Evolutionary conservation across 2,888 invertebrate species (phyloP), one percentile per base, ranked within the genome.

Genomic region (Troides helena): DNA sequence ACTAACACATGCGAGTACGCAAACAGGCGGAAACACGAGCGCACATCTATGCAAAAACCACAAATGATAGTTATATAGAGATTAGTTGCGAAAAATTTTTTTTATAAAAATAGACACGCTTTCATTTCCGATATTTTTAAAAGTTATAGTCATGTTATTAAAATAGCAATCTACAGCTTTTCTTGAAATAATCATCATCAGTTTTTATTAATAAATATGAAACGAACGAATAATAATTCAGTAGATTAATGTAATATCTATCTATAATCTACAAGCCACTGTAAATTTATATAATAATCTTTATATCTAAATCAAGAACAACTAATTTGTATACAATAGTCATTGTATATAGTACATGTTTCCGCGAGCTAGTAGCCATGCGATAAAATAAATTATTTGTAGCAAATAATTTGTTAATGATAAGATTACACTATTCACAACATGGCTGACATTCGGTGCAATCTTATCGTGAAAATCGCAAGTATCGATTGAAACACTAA

Each of bases 401-500:
- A 62, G 66, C 63, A 63, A 69, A 69, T 53, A 69, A 69, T 65
- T 75, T 77, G 72, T 74, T 65, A 71, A 69, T 72, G 90, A 91
- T 91, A 88, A 91, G 89, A 90, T 89, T 81, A 78, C 75, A 83
- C 82, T 84, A 85, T 81, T 82, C 80, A 78, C 76, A 77, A 78
- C 77, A 79, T 78, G 78, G 77, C 78, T 76, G 80, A 77, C 80
- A 81, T 78, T 80, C 73, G 71, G 69, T 74, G 71, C 69, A 88
- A 90, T 91, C 89, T 90, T 82, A 90, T 90, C 90, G 75, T 25
- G 67, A 71, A 70, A 69, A 75, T 74, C 80, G 79, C 77, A 74
- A 83, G 84, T 86, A 86, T 86, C 79, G 86, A 86, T 85, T 78
- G 79, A 80, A 73, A 79, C 83, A 80, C 80, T 82, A 80, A 83